Evolutionary conservation across 2,888 invertebrate genomes (phyloP).

Genomic region (Cephus rjabovi): DNA sequence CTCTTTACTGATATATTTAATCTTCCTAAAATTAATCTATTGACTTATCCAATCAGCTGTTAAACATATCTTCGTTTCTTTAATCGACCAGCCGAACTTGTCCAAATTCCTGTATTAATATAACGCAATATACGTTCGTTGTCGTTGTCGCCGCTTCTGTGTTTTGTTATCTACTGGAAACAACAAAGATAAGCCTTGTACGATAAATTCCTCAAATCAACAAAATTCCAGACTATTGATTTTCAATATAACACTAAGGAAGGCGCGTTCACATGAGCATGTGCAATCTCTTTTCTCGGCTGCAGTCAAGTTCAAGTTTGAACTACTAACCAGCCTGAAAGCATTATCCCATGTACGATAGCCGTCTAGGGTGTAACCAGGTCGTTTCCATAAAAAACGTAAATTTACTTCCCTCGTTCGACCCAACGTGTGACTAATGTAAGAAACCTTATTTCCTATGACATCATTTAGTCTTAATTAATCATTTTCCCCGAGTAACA

Average conservation of each 20-base stretch:
- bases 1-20: neutral
- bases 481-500: too few relatives aligned
- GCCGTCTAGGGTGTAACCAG: neutral
- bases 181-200: neutral
- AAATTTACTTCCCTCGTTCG: neutral
- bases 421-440: neutral
- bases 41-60: neutral
- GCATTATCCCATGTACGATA: constrained; percentile 2
- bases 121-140: neutral
- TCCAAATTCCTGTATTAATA: neutral
- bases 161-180: neutral
- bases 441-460: neutral
- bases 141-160: neutral
- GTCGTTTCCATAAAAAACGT: neutral
- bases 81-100: neutral
- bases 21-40: neutral
- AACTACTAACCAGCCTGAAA: constrained; percentile 20
- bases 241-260: neutral
- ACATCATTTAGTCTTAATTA: too few relatives aligned
- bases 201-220: neutral
- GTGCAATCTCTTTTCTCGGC: constrained; percentile 10
- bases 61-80: neutral
- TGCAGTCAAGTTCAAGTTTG: constrained; percentile 19
- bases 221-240: neutral
- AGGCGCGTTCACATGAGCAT: neutral